These are phyloP conservation scores for Gouania willdenowi DNA, from an alignment of 2,797 vertebrate species.

Conservation along the genomic window DNA sequence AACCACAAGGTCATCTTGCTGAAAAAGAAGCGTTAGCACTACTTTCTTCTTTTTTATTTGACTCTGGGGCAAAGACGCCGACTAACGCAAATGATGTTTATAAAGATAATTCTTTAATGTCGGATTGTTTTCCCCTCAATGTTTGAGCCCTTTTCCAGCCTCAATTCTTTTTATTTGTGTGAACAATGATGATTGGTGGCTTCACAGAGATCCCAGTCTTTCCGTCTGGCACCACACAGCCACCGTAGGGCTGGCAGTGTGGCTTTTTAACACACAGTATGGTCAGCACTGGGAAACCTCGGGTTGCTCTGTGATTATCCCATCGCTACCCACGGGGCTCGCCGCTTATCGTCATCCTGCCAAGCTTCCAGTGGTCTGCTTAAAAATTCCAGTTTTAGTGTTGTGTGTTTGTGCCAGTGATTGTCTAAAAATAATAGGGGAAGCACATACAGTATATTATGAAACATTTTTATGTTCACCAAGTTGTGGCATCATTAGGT, in stretches of 20 bases:
- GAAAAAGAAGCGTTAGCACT: constrained; percentile 25
- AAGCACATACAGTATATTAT: no score
- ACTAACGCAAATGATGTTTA: background rate
- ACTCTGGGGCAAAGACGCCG: constrained; percentile 18
- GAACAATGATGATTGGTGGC: constrained; percentile 58
- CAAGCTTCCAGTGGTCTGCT: constrained; percentile 46
- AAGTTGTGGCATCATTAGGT: no score
- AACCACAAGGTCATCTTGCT: constrained; percentile 32
- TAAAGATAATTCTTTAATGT: no score
- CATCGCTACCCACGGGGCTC: constrained; percentile 37
- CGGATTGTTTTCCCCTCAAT: no score
- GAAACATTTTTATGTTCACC: no score
- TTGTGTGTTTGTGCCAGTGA: no score
- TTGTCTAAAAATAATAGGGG: no score
- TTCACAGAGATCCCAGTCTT: constrained; percentile 35
- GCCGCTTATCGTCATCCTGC: constrained; percentile 48
- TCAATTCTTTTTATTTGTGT: constrained; percentile 52
- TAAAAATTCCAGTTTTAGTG: constrained; percentile 47
- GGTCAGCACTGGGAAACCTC: constrained; percentile 56
- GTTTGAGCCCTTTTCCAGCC: no score
- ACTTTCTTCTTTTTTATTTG: constrained; percentile 23
- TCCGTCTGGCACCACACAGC: constrained; percentile 54
- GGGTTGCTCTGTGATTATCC: constrained; percentile 69
- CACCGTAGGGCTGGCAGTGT: constrained; percentile 49
- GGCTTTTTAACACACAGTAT: constrained; percentile 46